Percentiles rank a stretch among this genome's conserved stretches.
phyloP scores from a whole-genome alignment of 1,140 invertebrate genomes.

The Sinella curviseta region DNA sequence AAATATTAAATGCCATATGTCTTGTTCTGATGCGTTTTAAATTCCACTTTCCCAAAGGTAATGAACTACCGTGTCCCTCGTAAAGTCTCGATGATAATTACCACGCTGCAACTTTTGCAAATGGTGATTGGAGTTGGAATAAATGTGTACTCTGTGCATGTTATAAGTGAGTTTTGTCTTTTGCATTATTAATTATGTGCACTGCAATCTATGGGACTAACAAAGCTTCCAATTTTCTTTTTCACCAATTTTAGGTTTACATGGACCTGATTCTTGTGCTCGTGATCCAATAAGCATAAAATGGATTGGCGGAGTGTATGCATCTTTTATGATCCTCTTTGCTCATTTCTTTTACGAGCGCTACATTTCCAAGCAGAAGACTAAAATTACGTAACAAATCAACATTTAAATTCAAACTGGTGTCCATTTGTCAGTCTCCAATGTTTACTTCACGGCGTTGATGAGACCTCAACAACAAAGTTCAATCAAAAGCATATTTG shows the following conservation, averaged over 20 bases:
- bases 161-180: conserved; percentile 19
- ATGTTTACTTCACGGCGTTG: no score
- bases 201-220: not conserved
- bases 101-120: conserved; percentile 26
- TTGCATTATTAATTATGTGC: not conserved
- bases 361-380: conserved; percentile 16
- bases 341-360: conserved; percentile 27
- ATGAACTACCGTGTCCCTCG: conserved; percentile 21
- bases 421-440: no score
- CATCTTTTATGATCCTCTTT: conserved; percentile 27
- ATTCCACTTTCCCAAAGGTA: no score
- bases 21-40: no score
- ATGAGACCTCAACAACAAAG: no score
- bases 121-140: conserved; percentile 27
- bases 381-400: no score
- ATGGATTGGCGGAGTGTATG: conserved; percentile 31
- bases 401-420: no score
- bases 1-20: no score
- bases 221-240: not conserved
- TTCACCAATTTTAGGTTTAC: not conserved
- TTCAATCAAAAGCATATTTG: no score
- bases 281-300: conserved; percentile 30
- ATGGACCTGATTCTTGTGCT: conserved; percentile 15
- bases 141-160: conserved; percentile 26
- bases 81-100: conserved; percentile 18